Evolutionary conservation across 2,797 vertebrate species (phyloP), one percentile per base, ranked within the genome.

Genomic region (Melanitta fusca): DNA sequence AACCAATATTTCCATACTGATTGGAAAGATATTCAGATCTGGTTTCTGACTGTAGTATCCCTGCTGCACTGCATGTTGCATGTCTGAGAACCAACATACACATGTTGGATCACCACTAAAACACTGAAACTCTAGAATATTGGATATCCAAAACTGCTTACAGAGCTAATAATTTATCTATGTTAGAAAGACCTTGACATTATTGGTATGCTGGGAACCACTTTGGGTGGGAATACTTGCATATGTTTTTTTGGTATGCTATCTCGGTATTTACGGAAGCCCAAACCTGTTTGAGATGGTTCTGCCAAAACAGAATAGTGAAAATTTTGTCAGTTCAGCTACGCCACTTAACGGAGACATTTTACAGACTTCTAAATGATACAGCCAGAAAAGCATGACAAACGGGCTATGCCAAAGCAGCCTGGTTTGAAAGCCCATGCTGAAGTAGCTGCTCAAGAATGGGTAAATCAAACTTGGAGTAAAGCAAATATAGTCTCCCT

Each of bases 51-150:
- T 77, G 64, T 34, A 70, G 9, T 28, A 51, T 70, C 57, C 41
- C 38, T 89, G 38, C 71, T 7, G 1, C 11, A 17, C 21, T 1
- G 2, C 13, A 14, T 7, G 32, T 16, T 20, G 2, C 11, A 6
- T 10, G 10, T 66, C 36, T n/a, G 73, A 90, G 47, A 77, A 75
- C 43, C 39, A 28, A 69, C 81, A 60, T 61, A 20, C 21, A 20
- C 2, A 0, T 28, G 22, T 62, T 43, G 28, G 78, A 56, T 65
- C 77, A 25, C n/a, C 45, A 73, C 8, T 1, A 3, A 64, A 91
- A 78, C 17, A 41, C 22, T 21, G 58, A 13, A 34, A 80, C 10
- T 72, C 30, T 58, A 24, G 8, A 9, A 13, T n/a, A 66, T 0
- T 1, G 1, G 8, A 39, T 81, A 53, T 53, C 28, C 3, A 64